Percentiles rank a stretch among this genome's conserved stretches.
These are phyloP conservation scores for Protobothrops mucrosquamatus DNA, from an alignment of 2,113 vertebrate genomes.

Conservation along the genomic window DNA sequence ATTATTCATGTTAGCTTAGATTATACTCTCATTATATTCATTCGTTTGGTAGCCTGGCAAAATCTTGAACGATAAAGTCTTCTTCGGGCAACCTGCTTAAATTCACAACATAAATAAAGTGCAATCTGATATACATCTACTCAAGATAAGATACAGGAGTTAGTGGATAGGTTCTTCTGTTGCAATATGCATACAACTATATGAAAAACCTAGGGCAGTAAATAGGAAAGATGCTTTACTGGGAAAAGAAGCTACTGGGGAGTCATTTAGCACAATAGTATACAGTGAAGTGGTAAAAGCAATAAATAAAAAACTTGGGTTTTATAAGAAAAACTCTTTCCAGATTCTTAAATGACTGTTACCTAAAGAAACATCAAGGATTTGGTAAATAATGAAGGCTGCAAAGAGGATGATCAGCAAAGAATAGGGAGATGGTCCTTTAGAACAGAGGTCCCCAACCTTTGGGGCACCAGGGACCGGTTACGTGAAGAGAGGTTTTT, in stretches of 20 bases:
- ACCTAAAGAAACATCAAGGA: neutral
- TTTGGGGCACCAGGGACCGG: no score
- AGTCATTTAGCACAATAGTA: neutral
- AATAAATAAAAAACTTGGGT: neutral
- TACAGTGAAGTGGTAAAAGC: neutral
- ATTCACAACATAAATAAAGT: neutral
- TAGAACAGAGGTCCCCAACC: no score
- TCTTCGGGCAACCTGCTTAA: neutral
- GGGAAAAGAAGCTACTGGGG: neutral
- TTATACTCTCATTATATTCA: neutral
- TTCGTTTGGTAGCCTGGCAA: neutral
- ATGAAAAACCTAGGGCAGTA: neutral
- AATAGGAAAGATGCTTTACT: neutral
- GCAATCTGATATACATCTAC: neutral
- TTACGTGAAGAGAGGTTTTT: no score
- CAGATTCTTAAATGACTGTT: neutral
- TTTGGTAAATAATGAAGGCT: neutral
- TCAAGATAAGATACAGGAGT: neutral
- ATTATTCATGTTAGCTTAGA: constrained; percentile 1
- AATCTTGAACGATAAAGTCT: neutral
- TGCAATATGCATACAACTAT: neutral
- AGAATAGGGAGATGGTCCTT: neutral
- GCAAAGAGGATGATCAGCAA: neutral
- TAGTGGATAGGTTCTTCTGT: neutral
- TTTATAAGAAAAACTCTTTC: neutral